Base-by-base conservation (phyloP, 1,140 invertebrate species). In the Drosophila busckii region DNA sequence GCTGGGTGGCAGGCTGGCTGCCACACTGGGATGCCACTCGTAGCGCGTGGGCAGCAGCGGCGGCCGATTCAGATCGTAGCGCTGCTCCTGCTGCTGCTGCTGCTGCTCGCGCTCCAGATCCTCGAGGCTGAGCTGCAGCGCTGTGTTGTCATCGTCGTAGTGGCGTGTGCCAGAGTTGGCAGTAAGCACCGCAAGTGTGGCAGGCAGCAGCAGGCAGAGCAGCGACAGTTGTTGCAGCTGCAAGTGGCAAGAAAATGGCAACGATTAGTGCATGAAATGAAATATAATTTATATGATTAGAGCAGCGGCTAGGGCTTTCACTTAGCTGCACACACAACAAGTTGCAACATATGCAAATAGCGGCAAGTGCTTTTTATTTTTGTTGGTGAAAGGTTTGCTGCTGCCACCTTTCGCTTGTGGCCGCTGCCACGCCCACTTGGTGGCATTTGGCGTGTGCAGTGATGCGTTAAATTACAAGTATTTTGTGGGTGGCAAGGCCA, bases 381-480 rank as follows among this genome's bases (percentile, higher is more conserved):
- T 35, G 31, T 22, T 2, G 53, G 73, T 78, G 58, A 76, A 76
- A 70, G 71, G 71, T 50, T 58, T 53, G 42, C 32, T 37, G 42
- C 25, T 63, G 61, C 53, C n/a, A n/a, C n/a, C 68, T 78, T 80
- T 78, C 73, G 48, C 48, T 19, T 17, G 28, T 20, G 17, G 26
- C 2, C 26, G 12, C 9, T 13, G 41, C 56, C 75, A 73, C 69
- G 68, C 73, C 73, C 46, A 49, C 29, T 2, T 37, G 62, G n/a
- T n/a, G n/a, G n/a, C n/a, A n/a, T n/a, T n/a, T n/a, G n/a, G n/a
- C n/a, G n/a, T 46, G 52, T 23, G 31, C 60, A 68, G 45, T 82
- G 68, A 73, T 80, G 73, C 75, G 69, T 65, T 80, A 65, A 73
- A 80, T 80, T 82, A n/a, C n/a, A 59, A 37, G 69, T 64, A 59